Evolutionary conservation across 2,113 vertebrate species (phyloP).

Genomic region (Anas platyrhynchos): DNA sequence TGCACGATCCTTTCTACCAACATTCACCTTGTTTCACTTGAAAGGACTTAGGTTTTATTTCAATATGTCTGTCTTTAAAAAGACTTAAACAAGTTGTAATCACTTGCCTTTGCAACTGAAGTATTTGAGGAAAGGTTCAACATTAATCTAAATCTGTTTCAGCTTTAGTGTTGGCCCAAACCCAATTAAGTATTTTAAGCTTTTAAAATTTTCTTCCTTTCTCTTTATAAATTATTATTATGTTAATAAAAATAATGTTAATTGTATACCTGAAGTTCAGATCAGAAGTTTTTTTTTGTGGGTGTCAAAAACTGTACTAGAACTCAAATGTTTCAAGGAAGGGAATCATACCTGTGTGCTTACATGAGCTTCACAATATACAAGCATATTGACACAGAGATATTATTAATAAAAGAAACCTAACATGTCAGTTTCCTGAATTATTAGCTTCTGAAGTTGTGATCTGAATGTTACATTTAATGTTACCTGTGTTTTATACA

Average conservation of each 20-base stretch:
- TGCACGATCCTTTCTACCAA: not conserved
- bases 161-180: not conserved
- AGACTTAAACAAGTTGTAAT: not conserved
- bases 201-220: not conserved
- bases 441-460: not conserved
- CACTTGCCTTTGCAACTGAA: not conserved
- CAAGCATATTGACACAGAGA: not conserved
- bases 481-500: not conserved
- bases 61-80: not conserved
- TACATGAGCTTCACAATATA: not conserved
- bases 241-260: not conserved
- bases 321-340: not conserved
- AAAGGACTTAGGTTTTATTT: not conserved
- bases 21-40: not conserved
- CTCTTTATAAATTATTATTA: not conserved
- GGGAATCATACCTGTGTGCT: not conserved
- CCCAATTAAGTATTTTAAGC: not conserved
- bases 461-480: not conserved
- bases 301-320: not conserved
- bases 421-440: not conserved
- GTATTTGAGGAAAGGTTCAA: not conserved
- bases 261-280: not conserved
- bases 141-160: not conserved
- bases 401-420: not conserved
- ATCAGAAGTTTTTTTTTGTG: not conserved